Conservation (phyloP, 1,140 invertebrate genomes). For the Bombus superbus region DNA sequence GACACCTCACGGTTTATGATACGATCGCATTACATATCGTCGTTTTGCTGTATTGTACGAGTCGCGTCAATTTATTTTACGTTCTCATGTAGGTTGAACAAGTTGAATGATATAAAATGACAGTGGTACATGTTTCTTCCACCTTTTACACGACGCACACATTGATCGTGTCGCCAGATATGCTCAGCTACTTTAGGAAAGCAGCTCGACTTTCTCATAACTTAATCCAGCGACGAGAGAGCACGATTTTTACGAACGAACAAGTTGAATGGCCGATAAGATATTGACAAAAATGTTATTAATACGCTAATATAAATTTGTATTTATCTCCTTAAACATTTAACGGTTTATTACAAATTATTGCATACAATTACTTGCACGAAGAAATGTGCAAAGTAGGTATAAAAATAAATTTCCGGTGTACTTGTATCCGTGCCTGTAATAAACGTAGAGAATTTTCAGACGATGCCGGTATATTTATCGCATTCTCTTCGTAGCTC, state of each 20-base stretch:
- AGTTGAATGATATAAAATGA: conserved; percentile 65
- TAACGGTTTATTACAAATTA: too few relatives aligned
- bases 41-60: conserved; percentile 37
- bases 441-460: too few relatives aligned
- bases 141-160: conserved; percentile 56
- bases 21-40: conserved; percentile 57
- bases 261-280: not conserved
- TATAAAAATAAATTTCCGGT: too few relatives aligned
- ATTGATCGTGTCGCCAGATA: conserved; percentile 65
- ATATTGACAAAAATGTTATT: not conserved
- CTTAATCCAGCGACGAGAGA: conserved; percentile 22
- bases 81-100: conserved; percentile 50
- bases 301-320: not conserved
- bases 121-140: conserved; percentile 62
- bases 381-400: too few relatives aligned
- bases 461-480: too few relatives aligned
- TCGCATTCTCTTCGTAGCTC: too few relatives aligned
- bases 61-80: conserved; percentile 47
- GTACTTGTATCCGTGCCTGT: too few relatives aligned
- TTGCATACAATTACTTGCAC: too few relatives aligned
- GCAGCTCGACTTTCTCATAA: conserved; percentile 58
- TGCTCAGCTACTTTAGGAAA: conserved; percentile 60
- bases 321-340: too few relatives aligned
- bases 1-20: conserved; percentile 48
- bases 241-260: conserved; percentile 14